Evolutionary conservation across 1,140 invertebrate genomes (phyloP), one percentile per base, ranked within the genome.

Genomic region (Venustaconcha ellipsiformis): DNA sequence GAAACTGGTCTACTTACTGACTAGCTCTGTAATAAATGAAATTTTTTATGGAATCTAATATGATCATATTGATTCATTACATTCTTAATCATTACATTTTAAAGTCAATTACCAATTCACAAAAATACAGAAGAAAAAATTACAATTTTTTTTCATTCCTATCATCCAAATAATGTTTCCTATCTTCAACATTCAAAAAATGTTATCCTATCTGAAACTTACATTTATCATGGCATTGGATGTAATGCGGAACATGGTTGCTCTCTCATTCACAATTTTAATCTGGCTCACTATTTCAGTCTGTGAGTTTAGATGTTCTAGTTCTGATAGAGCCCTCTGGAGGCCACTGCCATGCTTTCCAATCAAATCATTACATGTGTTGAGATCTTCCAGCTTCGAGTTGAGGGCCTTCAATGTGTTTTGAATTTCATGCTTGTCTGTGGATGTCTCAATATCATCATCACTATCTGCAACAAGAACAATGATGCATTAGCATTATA

Each of bases 211-310:
- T 37, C n/a, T 13, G 48, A 55, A 37, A 67, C 94, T 94, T 91
- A 97, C 97, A 91, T 96, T 98, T 74, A 99, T 95, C 96, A 99
- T 98, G 23, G 96, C 95, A 91, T 94, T 97, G 57, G 96, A 96
- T 18, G 97, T 96, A 86, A 99, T 97, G 72, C 96, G 92, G 89
- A 98, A 98, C 11, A 97, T 92, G 4, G 96, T 97, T 2, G 96
- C 96, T 80, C 96, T 92, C 89, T 99, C 97, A 80, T 94, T 95
- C 62, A 97, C 94, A 78, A 94, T 93, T 89, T 96, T 96, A 12
- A 94, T 92, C 89, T 92, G 92, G 15, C 80, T 92, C 91, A 66
- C 89, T 76, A 92, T 87, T 68, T 95, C 94, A 14, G 82, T 68
- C 62, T 89, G 85, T 76, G 89, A 90, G 59, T 95, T 94, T n/a